Percentiles rank a stretch among this genome's conserved stretches.
phyloP scores from a whole-genome alignment of 2,797 vertebrate species.

The Oophaga sylvatica region DNA sequence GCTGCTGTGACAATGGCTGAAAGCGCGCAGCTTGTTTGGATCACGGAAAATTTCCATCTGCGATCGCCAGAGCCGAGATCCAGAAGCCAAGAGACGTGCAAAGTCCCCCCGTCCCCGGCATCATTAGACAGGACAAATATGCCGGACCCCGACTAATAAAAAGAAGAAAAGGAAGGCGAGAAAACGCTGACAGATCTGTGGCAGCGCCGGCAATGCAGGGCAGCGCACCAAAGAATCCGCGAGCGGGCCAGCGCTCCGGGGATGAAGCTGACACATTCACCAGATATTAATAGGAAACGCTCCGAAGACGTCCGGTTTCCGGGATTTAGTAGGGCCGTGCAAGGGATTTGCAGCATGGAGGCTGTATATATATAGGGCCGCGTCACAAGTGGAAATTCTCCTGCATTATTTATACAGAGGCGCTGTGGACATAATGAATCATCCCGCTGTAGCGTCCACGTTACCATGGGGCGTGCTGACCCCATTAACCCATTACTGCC shows the following conservation, averaged over 20 bases:
- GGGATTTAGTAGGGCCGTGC: background rate
- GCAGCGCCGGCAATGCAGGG: background rate
- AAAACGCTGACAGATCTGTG: constrained; percentile 17
- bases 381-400: constrained; percentile 30
- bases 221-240: background rate
- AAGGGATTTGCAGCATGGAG: background rate
- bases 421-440: constrained; percentile 53
- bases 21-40: background rate
- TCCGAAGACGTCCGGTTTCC: background rate
- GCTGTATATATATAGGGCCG: constrained; percentile 30
- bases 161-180: background rate
- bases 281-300: background rate
- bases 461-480: background rate
- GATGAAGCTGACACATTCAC: constrained; percentile 20
- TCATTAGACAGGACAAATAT: constrained; percentile 12
- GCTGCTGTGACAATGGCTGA: background rate
- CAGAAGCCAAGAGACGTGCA: background rate
- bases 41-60: background rate
- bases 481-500: constrained; percentile 19
- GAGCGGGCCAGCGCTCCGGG: background rate
- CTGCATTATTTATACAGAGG: constrained; percentile 53
- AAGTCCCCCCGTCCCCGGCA: background rate
- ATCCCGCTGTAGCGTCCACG: constrained; percentile 52
- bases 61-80: background rate
- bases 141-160: constrained; percentile 2